Percentiles rank a stretch among this genome's conserved stretches.
These are phyloP conservation scores for Phortica okadai DNA, from an alignment of 2,888 invertebrate species.

Conservation along the genomic window DNA sequence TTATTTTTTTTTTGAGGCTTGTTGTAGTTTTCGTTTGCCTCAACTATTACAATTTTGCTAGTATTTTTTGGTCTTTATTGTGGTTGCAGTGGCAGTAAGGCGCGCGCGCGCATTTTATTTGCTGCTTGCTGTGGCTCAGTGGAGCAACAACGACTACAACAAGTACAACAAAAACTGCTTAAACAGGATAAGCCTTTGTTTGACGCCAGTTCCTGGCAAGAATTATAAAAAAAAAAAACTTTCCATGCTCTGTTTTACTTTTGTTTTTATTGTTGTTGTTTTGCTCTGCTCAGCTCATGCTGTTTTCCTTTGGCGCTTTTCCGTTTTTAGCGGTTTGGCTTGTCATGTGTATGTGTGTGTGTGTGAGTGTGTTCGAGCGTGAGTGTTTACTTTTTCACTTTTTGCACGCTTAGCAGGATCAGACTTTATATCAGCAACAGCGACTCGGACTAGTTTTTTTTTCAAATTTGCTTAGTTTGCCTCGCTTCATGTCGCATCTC, in stretches of 20 bases:
- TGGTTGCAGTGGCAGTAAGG: slow-evolving; percentile 23
- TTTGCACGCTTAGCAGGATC: slow-evolving; percentile 29
- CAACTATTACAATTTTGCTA: neutral
- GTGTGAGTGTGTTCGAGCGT: neutral
- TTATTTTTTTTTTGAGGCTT: slow-evolving; percentile 34
- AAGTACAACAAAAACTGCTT: slow-evolving; percentile 38
- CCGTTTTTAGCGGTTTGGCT: slow-evolving; percentile 5
- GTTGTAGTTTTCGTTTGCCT: slow-evolving; percentile 5
- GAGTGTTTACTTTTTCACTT: slow-evolving; percentile 25
- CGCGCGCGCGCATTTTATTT: slow-evolving; percentile 34
- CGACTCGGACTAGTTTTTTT: neutral
- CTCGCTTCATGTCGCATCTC: neutral
- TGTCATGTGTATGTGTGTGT: neutral
- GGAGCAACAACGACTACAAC: slow-evolving; percentile 38
- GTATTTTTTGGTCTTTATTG: slow-evolving; percentile 45
- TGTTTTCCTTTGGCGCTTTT: neutral
- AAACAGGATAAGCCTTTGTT: slow-evolving; percentile 69
- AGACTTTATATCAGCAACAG: slow-evolving; percentile 21
- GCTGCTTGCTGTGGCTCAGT: slow-evolving; percentile 62
- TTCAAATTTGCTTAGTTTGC: neutral
- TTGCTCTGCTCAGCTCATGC: neutral
- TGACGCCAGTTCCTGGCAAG: slow-evolving; percentile 67
- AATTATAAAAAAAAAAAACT: slow-evolving; percentile 51
- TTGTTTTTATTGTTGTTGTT: slow-evolving; percentile 34
- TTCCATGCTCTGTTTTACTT: neutral